phyloP scores from a whole-genome alignment of 2,888 invertebrate genomes.

The Orthosia incerta region DNA sequence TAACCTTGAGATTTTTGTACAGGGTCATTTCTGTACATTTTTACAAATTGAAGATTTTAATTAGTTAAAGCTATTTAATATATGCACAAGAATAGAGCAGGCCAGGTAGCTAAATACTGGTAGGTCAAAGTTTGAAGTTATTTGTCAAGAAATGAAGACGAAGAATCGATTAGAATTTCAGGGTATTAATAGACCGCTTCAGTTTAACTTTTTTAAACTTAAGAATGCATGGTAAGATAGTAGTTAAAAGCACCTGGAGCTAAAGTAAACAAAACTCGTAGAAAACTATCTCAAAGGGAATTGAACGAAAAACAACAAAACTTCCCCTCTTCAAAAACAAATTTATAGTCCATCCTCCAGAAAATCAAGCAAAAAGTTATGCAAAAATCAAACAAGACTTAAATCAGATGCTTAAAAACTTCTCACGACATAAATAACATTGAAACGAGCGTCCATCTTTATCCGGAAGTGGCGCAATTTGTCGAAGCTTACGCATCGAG shows the following conservation, averaged over 20 bases:
- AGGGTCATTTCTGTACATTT: neutral
- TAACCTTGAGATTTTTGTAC: neutral
- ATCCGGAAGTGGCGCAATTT: slow-evolving; percentile 84
- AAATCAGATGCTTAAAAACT: slow-evolving; percentile 61
- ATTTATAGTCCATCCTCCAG: slow-evolving; percentile 39
- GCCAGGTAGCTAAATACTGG: too few species aligned
- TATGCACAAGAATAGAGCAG: too few species aligned
- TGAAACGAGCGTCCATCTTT: slow-evolving; percentile 64
- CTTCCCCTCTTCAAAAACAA: slow-evolving; percentile 33
- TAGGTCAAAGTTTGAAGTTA: too few species aligned
- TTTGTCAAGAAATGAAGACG: too few species aligned
- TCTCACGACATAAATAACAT: slow-evolving; percentile 68
- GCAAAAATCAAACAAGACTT: slow-evolving; percentile 58
- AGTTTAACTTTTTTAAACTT: too few species aligned
- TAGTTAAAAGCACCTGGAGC: neutral
- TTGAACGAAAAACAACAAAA: slow-evolving; percentile 36
- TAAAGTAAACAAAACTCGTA: slow-evolving; percentile 6
- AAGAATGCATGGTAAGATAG: too few species aligned
- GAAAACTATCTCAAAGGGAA: slow-evolving; percentile 7
- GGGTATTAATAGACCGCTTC: too few species aligned
- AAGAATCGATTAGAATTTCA: too few species aligned
- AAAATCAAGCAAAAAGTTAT: slow-evolving; percentile 45
- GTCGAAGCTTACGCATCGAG: slow-evolving; percentile 85
- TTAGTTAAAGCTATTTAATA: too few species aligned
- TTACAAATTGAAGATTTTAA: too few species aligned